Evolutionary conservation across 1,140 invertebrate genomes (phyloP).

Genomic region (Drosophila melanica): DNA sequence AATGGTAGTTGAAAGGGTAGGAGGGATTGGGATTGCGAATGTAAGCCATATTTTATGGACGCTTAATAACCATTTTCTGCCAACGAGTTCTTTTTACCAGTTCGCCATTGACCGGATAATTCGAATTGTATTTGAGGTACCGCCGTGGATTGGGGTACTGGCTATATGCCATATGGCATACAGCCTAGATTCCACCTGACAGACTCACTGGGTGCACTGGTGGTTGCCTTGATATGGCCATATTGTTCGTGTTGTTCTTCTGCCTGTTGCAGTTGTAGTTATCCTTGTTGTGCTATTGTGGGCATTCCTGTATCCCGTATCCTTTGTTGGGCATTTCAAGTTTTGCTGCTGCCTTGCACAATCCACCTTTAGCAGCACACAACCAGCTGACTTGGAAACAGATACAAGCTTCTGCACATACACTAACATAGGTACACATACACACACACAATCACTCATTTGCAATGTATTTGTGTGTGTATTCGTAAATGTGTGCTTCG

Average conservation of each 20-base stretch:
- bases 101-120: neutral
- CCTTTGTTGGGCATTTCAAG: conserved; percentile 14
- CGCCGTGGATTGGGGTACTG: no score
- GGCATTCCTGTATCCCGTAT: conserved; percentile 10
- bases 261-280: neutral
- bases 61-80: conserved; percentile 24
- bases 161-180: neutral
- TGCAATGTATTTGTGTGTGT: neutral
- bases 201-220: conserved; percentile 68
- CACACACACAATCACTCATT: neutral
- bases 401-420: neutral
- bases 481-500: neutral
- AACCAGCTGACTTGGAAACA: conserved; percentile 20
- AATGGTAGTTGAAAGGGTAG: neutral
- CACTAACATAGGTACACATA: neutral
- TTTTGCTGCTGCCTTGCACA: neutral
- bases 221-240: conserved; percentile 52
- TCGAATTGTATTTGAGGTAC: neutral
- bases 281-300: conserved; percentile 8
- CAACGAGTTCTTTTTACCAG: conserved; percentile 3
- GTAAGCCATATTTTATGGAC: conserved; percentile 13
- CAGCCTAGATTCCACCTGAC: conserved; percentile 50
- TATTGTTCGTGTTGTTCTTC: conserved; percentile 38
- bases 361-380: neutral
- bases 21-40: neutral